Percentiles rank a stretch among this genome's conserved stretches.
These are phyloP conservation scores for Idris sp. DNA, from an alignment of 1,140 invertebrate genomes.

Conservation along the genomic window DNA sequence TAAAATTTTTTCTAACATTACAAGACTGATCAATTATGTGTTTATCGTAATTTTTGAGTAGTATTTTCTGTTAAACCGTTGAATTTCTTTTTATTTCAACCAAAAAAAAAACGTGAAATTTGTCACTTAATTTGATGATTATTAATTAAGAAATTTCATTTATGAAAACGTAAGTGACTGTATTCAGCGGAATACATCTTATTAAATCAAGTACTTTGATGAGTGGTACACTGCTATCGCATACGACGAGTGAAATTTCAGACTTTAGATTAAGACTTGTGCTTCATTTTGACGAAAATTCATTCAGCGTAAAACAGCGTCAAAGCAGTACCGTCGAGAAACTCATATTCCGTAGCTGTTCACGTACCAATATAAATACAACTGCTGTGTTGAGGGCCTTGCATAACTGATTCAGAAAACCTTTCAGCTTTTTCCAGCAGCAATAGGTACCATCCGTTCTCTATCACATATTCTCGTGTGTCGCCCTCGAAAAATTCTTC, in stretches of 20 bases:
- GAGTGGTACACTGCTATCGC: slow-evolving; percentile 2
- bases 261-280: slow-evolving; percentile 33
- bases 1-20: no score
- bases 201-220: slow-evolving; percentile 14
- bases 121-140: not conserved
- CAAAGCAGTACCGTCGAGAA: slow-evolving; percentile 23
- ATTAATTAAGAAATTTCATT: no score
- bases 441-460: slow-evolving; percentile 8
- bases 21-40: no score
- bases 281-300: slow-evolving; percentile 44
- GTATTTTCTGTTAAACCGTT: no score
- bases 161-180: not conserved
- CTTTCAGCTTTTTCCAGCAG: slow-evolving; percentile 6
- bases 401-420: slow-evolving; percentile 26
- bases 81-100: no score
- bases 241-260: slow-evolving; percentile 4
- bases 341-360: slow-evolving; percentile 12
- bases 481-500: slow-evolving; percentile 38
- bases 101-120: no score
- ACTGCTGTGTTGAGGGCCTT: slow-evolving; percentile 5
- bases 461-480: slow-evolving; percentile 1
- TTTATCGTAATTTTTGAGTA: no score
- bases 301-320: slow-evolving; percentile 43
- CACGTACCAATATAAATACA: slow-evolving; percentile 28
- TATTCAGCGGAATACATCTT: slow-evolving; percentile 2